These are phyloP conservation scores for Silurus asotus DNA, from an alignment of 2,113 vertebrate genomes.

Conservation along the genomic window DNA sequence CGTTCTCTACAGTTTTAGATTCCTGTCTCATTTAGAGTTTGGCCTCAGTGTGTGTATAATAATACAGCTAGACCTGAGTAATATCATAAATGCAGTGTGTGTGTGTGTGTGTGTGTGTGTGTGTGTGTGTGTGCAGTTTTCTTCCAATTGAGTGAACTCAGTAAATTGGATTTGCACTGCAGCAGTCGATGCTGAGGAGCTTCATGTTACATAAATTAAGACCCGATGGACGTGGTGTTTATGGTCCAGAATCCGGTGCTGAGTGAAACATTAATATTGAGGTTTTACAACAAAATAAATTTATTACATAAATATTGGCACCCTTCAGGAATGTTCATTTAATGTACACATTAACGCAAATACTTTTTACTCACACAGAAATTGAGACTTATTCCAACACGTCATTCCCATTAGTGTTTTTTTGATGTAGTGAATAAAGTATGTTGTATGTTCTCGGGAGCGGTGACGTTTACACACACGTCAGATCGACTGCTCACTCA, in stretches of 20 bases:
- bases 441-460: background rate
- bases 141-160: conserved; percentile 45
- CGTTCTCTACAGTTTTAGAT: background rate
- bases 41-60: background rate
- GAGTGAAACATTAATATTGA: background rate
- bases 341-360: background rate
- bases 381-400: background rate
- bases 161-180: conserved; percentile 36
- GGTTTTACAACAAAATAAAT: background rate
- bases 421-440: too few relatives aligned
- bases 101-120: background rate
- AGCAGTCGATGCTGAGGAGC: conserved; percentile 3
- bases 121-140: conserved; percentile 2
- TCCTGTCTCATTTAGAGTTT: background rate
- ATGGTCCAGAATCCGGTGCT: background rate
- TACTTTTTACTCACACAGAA: background rate
- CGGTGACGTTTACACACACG: background rate
- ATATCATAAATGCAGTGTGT: background rate
- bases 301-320: background rate
- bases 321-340: background rate
- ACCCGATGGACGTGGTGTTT: background rate
- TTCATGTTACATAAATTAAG: conserved; percentile 7
- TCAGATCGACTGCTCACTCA: background rate
- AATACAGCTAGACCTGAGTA: background rate
- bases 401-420: background rate